A percentile compares a stretch with the other conserved stretches of the same genome.
Conservation (phyloP, 2,888 invertebrate genomes). For the Morpho helenor region DNA sequence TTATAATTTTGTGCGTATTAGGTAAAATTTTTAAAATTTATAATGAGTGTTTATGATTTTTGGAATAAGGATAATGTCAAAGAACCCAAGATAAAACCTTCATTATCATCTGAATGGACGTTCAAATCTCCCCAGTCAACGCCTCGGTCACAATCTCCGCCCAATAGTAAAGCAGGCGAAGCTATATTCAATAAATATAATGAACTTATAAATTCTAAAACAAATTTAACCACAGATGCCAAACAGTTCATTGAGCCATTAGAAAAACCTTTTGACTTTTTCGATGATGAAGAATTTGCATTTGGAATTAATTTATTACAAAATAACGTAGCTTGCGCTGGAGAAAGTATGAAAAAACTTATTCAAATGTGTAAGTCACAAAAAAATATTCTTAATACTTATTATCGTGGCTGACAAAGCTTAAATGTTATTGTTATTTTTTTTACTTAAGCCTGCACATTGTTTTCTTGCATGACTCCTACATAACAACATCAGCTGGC, state of each 20-base stretch:
- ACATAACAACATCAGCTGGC: too few species aligned
- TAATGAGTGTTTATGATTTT: conserved; percentile 45
- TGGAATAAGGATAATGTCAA: conserved; percentile 35
- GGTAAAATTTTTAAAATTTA: conserved; percentile 29
- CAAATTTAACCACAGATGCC: conserved; percentile 44
- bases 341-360: conserved; percentile 61
- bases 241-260: conserved; percentile 44
- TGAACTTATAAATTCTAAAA: conserved; percentile 57
- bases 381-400: background rate
- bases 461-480: too few species aligned
- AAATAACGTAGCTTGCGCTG: conserved; percentile 70
- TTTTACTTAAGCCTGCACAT: too few species aligned
- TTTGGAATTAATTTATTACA: conserved; percentile 67
- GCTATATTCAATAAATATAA: conserved; percentile 54
- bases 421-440: too few species aligned
- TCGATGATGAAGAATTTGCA: conserved; percentile 67
- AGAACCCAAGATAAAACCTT: conserved; percentile 36
- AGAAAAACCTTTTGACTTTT: conserved; percentile 65
- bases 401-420: too few species aligned
- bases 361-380: conserved; percentile 60
- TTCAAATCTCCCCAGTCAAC: conserved; percentile 38
- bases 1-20: too few species aligned
- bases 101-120: conserved; percentile 42
- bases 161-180: conserved; percentile 47
- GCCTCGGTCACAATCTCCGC: conserved; percentile 44